These are phyloP conservation scores for Acrossocheilus wenchowensis DNA, from an alignment of 2,797 vertebrate species.

Conservation along the genomic window DNA sequence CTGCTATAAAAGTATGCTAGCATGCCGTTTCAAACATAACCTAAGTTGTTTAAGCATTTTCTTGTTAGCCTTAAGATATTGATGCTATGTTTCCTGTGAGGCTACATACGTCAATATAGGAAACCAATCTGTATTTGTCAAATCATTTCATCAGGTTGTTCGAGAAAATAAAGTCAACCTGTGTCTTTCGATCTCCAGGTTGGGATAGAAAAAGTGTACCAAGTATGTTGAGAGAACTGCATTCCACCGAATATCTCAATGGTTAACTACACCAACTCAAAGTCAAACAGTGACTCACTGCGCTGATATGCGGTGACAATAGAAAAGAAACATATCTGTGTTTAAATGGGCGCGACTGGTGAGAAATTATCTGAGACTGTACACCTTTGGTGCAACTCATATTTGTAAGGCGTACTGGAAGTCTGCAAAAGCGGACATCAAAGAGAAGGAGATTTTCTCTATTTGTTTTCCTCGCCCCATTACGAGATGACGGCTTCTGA, in stretches of 20 bases:
- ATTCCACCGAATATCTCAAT: neutral
- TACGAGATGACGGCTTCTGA: slow-evolving; percentile 70
- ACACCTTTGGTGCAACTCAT: neutral
- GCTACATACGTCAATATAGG: neutral
- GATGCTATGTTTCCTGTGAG: neutral
- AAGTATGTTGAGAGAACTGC: neutral
- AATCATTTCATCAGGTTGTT: neutral
- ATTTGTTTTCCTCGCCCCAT: slow-evolving; percentile 67
- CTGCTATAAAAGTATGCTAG: neutral
- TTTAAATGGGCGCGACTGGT: slow-evolving; percentile 13
- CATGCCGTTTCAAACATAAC: neutral
- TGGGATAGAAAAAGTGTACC: neutral
- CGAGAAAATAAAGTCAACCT: neutral
- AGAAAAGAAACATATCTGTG: neutral
- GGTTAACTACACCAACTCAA: slow-evolving; percentile 14
- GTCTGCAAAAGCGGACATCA: slow-evolving; percentile 57
- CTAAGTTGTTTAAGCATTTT: neutral
- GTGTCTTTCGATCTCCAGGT: neutral
- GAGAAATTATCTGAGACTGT: neutral
- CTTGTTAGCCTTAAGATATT: neutral
- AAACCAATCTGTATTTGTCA: neutral
- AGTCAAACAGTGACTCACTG: slow-evolving; percentile 39
- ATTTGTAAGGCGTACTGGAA: neutral
- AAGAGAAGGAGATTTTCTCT: slow-evolving; percentile 42
- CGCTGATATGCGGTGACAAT: slow-evolving; percentile 5